Conservation (phyloP, 2,888 invertebrate species). For the Metopia argyrocephala region DNA sequence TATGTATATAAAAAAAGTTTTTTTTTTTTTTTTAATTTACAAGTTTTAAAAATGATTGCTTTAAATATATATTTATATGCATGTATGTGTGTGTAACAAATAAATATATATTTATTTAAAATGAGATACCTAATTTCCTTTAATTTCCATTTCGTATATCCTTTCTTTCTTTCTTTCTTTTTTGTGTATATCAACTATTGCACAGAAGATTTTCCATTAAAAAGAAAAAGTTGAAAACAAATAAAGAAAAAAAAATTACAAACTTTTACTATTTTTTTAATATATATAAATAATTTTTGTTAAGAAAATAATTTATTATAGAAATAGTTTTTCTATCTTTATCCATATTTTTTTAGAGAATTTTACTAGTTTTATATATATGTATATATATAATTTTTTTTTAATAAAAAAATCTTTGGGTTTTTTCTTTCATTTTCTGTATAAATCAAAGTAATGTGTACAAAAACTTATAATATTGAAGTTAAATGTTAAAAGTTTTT, state of each 20-base stretch:
- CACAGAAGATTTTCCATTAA: slow-evolving; percentile 66
- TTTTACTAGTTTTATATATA: slow-evolving; percentile 52
- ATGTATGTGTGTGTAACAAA: slow-evolving; percentile 11
- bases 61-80: slow-evolving; percentile 34
- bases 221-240: slow-evolving; percentile 37
- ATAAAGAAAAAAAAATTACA: slow-evolving; percentile 32
- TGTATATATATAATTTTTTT: slow-evolving; percentile 45
- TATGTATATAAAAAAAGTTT: slow-evolving; percentile 39
- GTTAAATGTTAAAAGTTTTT: slow-evolving; percentile 17
- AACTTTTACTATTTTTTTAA: slow-evolving; percentile 44
- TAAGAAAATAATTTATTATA: not conserved
- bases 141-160: slow-evolving; percentile 32
- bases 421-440: slow-evolving; percentile 31
- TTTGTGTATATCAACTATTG: slow-evolving; percentile 66
- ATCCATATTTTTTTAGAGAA: slow-evolving; percentile 30
- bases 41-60: slow-evolving; percentile 32
- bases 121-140: slow-evolving; percentile 54
- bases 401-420: slow-evolving; percentile 60
- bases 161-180: slow-evolving; percentile 32
- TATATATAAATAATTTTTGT: too few species aligned
- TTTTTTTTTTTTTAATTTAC: slow-evolving; percentile 38
- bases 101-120: slow-evolving; percentile 56
- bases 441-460: slow-evolving; percentile 33
- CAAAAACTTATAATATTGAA: slow-evolving; percentile 22
- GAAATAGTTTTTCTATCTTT: slow-evolving; percentile 9